Conservation (phyloP, 2,113 vertebrate species). For the Oncorhynchus nerka region DNA sequence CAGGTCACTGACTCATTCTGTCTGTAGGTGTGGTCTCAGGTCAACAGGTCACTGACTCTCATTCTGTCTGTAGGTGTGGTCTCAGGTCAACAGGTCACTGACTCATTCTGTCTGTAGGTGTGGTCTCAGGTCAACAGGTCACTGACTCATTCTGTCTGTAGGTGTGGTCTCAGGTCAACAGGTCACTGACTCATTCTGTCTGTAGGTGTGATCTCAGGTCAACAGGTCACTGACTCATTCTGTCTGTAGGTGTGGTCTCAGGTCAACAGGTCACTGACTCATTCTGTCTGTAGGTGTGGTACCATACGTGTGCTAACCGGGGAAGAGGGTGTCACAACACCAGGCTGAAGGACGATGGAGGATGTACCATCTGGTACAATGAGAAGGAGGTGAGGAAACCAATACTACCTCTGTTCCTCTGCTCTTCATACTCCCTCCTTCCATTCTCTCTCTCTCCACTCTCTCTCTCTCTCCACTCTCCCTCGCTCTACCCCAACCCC, state of each 20-base stretch:
- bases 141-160: not conserved
- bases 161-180: too few relatives aligned
- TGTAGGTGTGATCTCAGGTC: not conserved
- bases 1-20: not conserved
- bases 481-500: too few relatives aligned
- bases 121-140: too few relatives aligned
- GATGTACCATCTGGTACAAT: slow-evolving; percentile 99
- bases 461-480: not conserved
- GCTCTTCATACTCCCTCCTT: too few relatives aligned
- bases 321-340: slow-evolving; percentile 95
- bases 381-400: slow-evolving; percentile 83
- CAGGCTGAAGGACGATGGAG: slow-evolving; percentile 91
- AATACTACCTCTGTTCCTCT: too few relatives aligned
- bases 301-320: slow-evolving; percentile 89
- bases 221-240: not conserved
- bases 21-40: not conserved
- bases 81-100: too few relatives aligned
- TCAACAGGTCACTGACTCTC: too few relatives aligned
- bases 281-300: slow-evolving; percentile 85
- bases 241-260: not conserved
- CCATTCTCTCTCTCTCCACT: not conserved
- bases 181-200: not conserved
- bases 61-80: slow-evolving; percentile 4
- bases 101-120: slow-evolving; percentile 6
- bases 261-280: too few relatives aligned